phyloP scores from a whole-genome alignment of 2,113 vertebrate genomes.

The Cricetomys ansorgei region DNA sequence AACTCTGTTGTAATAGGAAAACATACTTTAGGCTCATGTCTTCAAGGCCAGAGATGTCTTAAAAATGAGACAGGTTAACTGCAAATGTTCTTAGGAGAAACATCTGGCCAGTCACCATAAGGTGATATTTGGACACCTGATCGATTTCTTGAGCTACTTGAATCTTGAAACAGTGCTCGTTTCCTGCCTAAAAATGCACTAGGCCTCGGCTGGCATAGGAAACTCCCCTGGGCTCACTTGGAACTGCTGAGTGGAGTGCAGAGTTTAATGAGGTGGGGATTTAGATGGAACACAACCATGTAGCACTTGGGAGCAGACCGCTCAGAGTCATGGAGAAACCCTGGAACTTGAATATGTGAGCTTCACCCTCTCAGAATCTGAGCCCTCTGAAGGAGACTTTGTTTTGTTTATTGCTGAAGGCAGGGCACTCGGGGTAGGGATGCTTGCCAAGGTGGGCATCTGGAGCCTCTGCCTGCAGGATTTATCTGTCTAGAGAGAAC shows the following conservation, averaged over 20 bases:
- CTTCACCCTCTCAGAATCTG: not conserved
- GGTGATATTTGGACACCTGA: not conserved
- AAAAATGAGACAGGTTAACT: not conserved
- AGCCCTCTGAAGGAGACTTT: not conserved
- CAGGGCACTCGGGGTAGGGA: not conserved
- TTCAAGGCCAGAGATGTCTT: not conserved
- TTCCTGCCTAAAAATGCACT: not conserved
- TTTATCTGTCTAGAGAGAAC: not conserved
- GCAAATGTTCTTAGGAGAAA: not conserved
- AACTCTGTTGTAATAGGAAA: not conserved
- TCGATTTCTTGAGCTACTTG: not conserved
- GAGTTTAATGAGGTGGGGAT: not conserved
- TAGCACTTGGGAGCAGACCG: not conserved
- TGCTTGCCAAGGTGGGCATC: not conserved
- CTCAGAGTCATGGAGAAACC: not conserved
- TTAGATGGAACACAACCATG: not conserved
- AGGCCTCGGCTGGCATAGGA: not conserved
- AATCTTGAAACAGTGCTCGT: not conserved
- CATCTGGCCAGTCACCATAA: not conserved
- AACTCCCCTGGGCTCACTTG: not conserved
- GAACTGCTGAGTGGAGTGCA: not conserved
- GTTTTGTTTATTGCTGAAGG: not conserved
- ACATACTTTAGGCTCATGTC: not conserved
- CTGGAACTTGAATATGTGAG: not conserved
- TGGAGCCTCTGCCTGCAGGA: not conserved